Percentiles rank a stretch among this genome's conserved stretches.
phyloP scores from a whole-genome alignment of 2,888 invertebrate species.

The Orthonychiurus folsomi region DNA sequence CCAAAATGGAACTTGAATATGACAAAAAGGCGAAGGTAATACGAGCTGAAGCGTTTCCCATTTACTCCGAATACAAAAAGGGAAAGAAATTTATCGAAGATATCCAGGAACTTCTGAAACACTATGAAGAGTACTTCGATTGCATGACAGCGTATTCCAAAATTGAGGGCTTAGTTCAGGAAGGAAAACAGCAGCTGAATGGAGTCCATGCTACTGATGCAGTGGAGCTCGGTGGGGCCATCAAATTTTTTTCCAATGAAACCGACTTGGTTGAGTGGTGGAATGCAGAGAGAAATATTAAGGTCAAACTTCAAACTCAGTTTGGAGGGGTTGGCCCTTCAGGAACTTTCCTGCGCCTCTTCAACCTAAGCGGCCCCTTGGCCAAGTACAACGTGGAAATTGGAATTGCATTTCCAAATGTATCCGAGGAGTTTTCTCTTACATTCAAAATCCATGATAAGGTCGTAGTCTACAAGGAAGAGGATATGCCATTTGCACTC shows the following conservation, averaged over 20 bases:
- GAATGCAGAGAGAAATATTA: background rate
- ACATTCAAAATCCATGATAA: background rate
- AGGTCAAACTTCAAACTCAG: background rate
- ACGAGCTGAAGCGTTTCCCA: background rate
- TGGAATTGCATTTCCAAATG: background rate
- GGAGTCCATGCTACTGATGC: background rate
- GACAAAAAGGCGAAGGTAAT: slow-evolving; percentile 2
- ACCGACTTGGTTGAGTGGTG: slow-evolving; percentile 2
- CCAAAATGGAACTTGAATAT: background rate
- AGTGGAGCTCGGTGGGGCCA: background rate
- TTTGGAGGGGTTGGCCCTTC: background rate
- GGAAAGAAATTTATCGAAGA: background rate
- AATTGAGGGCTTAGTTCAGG: background rate
- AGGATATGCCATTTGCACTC: background rate
- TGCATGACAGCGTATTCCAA: background rate
- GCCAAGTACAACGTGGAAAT: background rate
- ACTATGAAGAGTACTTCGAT: background rate
- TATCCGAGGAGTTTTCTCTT: background rate
- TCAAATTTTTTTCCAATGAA: slow-evolving; percentile 1
- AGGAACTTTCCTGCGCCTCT: background rate
- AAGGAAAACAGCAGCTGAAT: background rate
- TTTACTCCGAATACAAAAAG: background rate
- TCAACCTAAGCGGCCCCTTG: background rate
- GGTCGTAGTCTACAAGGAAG: background rate
- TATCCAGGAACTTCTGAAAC: background rate